A percentile compares a stretch with the other conserved stretches of the same genome.
These are phyloP conservation scores for Gymnopithys bicolor DNA, from an alignment of 2,797 vertebrate species.

Conservation along the genomic window DNA sequence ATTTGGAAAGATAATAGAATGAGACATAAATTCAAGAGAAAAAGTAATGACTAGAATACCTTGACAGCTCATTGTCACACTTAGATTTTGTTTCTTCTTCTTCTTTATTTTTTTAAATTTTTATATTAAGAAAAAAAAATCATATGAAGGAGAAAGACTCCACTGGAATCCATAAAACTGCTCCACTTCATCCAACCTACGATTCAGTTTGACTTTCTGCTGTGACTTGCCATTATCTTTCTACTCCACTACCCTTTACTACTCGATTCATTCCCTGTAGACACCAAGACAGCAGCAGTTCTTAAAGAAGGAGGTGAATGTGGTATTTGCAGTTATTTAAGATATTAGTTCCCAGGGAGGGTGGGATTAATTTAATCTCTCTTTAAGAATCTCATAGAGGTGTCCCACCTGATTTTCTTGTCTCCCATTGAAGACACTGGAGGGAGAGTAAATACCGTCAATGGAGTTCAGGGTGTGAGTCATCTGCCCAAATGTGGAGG, in stretches of 20 bases:
- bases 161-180: background rate
- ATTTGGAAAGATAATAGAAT: background rate
- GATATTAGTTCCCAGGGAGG: background rate
- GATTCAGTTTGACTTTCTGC: background rate
- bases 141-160: background rate
- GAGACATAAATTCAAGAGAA: background rate
- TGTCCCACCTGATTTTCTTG: background rate
- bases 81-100: background rate
- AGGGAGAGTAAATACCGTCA: background rate
- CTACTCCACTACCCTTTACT: constrained; percentile 21
- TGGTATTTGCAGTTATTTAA: background rate
- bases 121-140: background rate
- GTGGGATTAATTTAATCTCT: background rate
- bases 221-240: background rate
- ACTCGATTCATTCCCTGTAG: background rate
- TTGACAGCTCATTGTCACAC: background rate
- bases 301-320: background rate
- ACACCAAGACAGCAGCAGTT: background rate
- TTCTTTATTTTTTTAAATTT: background rate
- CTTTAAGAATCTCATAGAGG: background rate
- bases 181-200: background rate
- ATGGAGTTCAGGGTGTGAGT: background rate
- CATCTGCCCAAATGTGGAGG: constrained; percentile 19
- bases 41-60: background rate
- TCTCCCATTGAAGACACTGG: background rate